Conservation (phyloP, 2,113 vertebrate genomes). For the Camelus dromedarius region DNA sequence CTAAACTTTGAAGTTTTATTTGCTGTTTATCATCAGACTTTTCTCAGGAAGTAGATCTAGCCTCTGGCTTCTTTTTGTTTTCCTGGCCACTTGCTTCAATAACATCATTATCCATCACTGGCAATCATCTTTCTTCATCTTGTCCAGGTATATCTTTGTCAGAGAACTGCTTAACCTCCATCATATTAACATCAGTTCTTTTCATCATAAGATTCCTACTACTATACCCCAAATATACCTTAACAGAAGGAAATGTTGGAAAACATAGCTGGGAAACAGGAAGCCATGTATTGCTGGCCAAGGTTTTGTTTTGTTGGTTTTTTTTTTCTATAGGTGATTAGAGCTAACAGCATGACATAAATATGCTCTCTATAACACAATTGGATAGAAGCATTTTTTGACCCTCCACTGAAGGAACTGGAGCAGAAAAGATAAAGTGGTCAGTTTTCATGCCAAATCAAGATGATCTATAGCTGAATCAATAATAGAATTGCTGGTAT, state of each 20-base stretch:
- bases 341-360: neutral
- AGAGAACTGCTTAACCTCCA: neutral
- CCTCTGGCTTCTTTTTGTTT: neutral
- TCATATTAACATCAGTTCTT: neutral
- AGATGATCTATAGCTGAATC: slow-evolving; percentile 55
- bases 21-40: neutral
- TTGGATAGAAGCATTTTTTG: neutral
- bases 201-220: neutral
- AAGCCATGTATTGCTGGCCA: neutral
- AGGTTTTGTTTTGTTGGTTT: slow-evolving; percentile 17
- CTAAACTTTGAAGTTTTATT: neutral
- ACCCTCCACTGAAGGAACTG: neutral
- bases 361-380: neutral
- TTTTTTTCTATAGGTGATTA: slow-evolving; percentile 23
- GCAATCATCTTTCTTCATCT: neutral
- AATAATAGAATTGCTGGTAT: slow-evolving; percentile 45
- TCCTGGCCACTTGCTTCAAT: neutral
- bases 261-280: neutral
- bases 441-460: slow-evolving; percentile 33
- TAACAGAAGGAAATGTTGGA: neutral
- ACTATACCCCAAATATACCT: neutral
- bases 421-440: slow-evolving; percentile 51
- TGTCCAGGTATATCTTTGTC: neutral
- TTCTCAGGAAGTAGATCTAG: neutral
- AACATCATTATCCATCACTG: neutral